These are phyloP conservation scores for Trypoxylus dichotomus DNA, from an alignment of 1,140 invertebrate genomes.

Conservation along the genomic window DNA sequence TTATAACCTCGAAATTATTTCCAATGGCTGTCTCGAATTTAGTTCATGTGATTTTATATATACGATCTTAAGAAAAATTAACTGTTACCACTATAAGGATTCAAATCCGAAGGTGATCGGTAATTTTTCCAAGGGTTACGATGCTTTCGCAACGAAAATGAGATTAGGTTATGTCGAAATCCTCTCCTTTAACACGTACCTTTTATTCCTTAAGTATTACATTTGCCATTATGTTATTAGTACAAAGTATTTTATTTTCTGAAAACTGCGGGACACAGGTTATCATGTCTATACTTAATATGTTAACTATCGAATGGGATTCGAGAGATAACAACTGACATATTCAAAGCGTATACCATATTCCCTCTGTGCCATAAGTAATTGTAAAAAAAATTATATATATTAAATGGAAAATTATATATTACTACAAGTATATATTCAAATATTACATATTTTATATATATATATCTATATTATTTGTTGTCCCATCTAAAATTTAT, in stretches of 20 bases:
- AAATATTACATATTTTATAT: slow-evolving; percentile 3
- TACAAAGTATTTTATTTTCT: neutral
- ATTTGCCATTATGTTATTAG: neutral
- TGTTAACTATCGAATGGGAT: neutral
- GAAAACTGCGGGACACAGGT: neutral
- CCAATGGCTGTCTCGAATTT: too few relatives aligned
- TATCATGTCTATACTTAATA: neutral
- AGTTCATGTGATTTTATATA: too few relatives aligned
- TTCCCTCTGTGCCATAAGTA: neutral
- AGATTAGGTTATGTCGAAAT: too few relatives aligned
- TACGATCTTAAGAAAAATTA: too few relatives aligned
- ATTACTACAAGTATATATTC: neutral
- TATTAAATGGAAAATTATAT: neutral
- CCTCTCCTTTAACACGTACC: neutral
- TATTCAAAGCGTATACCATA: neutral
- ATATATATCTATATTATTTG: neutral
- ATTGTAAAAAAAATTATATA: neutral
- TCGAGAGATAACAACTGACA: neutral
- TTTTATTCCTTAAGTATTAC: neutral
- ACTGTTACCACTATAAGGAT: too few relatives aligned
- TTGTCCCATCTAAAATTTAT: neutral
- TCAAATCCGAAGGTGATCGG: too few relatives aligned
- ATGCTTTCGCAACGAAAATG: too few relatives aligned
- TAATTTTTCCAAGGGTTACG: too few relatives aligned
- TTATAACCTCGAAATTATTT: too few relatives aligned